Base-by-base conservation (phyloP, 2,888 invertebrate species). In the Thymelicus acteon region DNA sequence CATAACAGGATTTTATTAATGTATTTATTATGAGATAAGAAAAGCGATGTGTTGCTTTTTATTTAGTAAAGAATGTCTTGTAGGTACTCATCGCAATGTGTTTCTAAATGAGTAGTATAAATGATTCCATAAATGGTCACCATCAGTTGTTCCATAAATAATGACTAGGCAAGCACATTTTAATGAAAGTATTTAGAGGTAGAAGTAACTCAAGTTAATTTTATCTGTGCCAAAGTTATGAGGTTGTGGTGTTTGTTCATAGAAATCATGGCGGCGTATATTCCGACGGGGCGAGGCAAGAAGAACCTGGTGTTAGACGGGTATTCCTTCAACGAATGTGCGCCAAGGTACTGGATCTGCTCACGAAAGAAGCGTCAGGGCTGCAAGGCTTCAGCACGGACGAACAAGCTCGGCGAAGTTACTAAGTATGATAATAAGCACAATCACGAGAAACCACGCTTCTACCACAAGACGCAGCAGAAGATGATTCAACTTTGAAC, bases 261-360 rank as follows among this genome's bases (percentile, higher is more conserved):
- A 87, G 86, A 79, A 40, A 72, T 84, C 73, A 78, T 75, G 31
- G 90, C 89, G 19, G 90, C 86, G 8, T 91, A 91, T 69, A 81
- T 91, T 72, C 90, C 90, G 7, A 90, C 90, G 6, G 82, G 81
- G 12, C 80, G 84, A 40, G 89, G 91, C 24, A 88, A 85, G 75
- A 84, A 82, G 72, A 80, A 79, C 60, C 79, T 91, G 68, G 78
- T 91, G n/a, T 71, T 91, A 37, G 78, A 87, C 52, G 91, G 91
- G 13, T 92, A 76, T 65, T 88, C 91, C 5, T 91, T 88, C 77
- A 72, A 67, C 24, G 87, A 89, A 75, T 47, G 76, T 0, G 8
- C 71, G 2, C 75, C 80, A 7, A 82, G 80, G 3, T 83, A 81
- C 74, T 91, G 91, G 91, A 58, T 73, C 3, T 91, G 92, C 73